phyloP scores from a whole-genome alignment of 2,888 invertebrate genomes.

The Physocephala rufipes region DNA sequence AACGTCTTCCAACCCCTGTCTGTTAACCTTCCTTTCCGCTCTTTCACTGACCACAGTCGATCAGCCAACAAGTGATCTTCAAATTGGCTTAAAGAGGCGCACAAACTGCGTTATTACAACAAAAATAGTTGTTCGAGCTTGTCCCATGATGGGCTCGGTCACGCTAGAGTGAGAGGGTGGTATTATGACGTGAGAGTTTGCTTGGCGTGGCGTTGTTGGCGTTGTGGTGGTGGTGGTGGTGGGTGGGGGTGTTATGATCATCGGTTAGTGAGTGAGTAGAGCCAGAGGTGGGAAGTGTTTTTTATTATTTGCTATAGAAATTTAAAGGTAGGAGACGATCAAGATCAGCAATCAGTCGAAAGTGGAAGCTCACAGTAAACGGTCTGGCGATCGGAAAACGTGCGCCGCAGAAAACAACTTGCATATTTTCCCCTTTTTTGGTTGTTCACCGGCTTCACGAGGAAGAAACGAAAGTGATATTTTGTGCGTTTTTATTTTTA shows the following conservation, averaged over 20 bases:
- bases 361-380: constrained; percentile 18
- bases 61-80: constrained; percentile 27
- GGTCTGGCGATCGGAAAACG: neutral
- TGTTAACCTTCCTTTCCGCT: neutral
- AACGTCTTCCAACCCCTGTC: no score
- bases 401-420: neutral
- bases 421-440: neutral
- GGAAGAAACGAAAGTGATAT: constrained; percentile 17
- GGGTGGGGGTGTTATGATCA: neutral
- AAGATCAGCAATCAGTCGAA: constrained; percentile 24
- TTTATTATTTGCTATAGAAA: constrained; percentile 18
- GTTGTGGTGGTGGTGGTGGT: neutral
- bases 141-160: constrained; percentile 1
- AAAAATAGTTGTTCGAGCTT: neutral
- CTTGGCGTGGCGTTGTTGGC: neutral
- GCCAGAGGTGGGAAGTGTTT: no score
- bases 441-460: neutral
- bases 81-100: constrained; percentile 25
- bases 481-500: neutral
- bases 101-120: constrained; percentile 7
- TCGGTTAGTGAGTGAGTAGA: neutral
- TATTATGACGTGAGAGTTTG: no score
- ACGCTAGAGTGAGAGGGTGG: constrained; percentile 10
- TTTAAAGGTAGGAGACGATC: constrained; percentile 22
- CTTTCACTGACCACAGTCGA: neutral